phyloP scores from a whole-genome alignment of 2,113 vertebrate species.

The Smithornis capensis region DNA sequence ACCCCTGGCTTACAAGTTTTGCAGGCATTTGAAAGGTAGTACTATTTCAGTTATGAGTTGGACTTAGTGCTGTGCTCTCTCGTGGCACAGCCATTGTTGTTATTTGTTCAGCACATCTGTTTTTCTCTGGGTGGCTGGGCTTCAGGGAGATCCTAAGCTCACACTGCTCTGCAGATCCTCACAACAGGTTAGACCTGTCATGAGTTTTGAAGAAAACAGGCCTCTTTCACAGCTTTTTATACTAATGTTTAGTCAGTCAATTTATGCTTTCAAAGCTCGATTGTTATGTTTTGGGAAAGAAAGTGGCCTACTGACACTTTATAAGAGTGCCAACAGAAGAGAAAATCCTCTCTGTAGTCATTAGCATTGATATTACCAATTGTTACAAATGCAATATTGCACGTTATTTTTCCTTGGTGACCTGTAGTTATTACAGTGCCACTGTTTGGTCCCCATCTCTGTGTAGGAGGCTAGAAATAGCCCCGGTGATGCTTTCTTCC shows the following conservation, averaged over 20 bases:
- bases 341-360: background rate
- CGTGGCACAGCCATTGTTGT: fast-evolving
- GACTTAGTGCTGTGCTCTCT: background rate
- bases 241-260: background rate
- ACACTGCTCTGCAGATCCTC: background rate
- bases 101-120: background rate
- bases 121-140: background rate
- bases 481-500: background rate
- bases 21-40: background rate
- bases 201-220: background rate
- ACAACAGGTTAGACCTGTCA: background rate
- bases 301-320: background rate
- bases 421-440: background rate
- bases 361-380: background rate
- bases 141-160: background rate
- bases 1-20: background rate
- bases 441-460: background rate
- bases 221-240: background rate
- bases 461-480: background rate
- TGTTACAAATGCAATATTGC: background rate
- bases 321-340: background rate
- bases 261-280: background rate
- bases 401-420: background rate
- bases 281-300: background rate
- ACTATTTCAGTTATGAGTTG: background rate